Percentiles rank a stretch among this genome's conserved stretches.
phyloP scores from a whole-genome alignment of 2,113 vertebrate genomes.

The Cercopithecus mona region DNA sequence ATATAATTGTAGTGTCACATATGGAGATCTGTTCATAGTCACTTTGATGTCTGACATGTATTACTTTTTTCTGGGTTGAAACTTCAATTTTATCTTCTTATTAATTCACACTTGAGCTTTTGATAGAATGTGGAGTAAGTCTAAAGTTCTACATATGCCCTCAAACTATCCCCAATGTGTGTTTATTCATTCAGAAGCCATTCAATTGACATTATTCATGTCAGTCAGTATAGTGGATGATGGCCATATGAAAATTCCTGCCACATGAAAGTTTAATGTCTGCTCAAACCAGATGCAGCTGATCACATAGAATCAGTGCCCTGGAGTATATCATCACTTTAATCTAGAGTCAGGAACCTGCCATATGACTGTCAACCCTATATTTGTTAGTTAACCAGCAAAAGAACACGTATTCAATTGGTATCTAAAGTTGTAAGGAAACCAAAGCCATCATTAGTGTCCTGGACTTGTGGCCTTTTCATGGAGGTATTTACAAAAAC shows the following conservation, averaged over 20 bases:
- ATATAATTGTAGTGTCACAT: neutral
- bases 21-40: neutral
- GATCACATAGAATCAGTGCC: neutral
- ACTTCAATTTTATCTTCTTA: neutral
- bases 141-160: neutral
- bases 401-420: neutral
- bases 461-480: neutral
- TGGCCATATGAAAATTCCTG: neutral
- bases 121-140: neutral
- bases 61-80: neutral
- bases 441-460: neutral
- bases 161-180: neutral
- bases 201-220: neutral
- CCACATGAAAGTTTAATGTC: neutral
- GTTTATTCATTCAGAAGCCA: neutral
- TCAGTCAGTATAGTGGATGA: neutral
- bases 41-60: neutral
- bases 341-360: neutral
- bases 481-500: neutral
- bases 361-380: neutral
- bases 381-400: neutral
- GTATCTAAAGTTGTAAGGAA: neutral
- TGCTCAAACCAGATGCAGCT: neutral
- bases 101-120: slow-evolving; percentile 2
- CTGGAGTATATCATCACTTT: neutral